Base-by-base conservation (phyloP, 2,797 vertebrate species). In the Neomorphus geoffroyi region DNA sequence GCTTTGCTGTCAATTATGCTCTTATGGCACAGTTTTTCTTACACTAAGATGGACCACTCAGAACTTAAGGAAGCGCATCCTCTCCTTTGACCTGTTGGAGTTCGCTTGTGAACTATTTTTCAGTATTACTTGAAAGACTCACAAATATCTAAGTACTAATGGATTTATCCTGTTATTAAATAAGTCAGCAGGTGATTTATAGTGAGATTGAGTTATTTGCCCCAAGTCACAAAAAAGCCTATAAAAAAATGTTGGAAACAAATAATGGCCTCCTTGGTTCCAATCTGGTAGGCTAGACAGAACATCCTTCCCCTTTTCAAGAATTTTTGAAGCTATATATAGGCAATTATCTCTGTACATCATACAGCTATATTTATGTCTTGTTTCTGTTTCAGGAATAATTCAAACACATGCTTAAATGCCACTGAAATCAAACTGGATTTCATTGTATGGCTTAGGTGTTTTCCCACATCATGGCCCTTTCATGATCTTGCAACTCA, bases 161-260 rank as follows among this genome's bases (percentile, higher is more conserved):
- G 35, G 24, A 69, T 92, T 93, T 89, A 72, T 90, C 24, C 46
- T 73, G 56, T 91, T 37, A 65, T 80, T 92, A 91, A 86, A 33
- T 80, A 95, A 75, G 46, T 65, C 54, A 74, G 39, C 41, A 78
- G n/a, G 15, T 82, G 35, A 75, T 11, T 66, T 77, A 86, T 27
- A 67, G 27, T 66, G 67, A 62, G 51, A 91, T 88, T 67, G 81
- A 74, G 27, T 73, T 73, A 73, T 64, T 95, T 89, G 24, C 16
- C 54, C 26, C 32, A 85, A 53, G 61, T 87, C 11, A 60, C 37
- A 75, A 15, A 73, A 64, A 8, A 64, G 11, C 4, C 45, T 53
- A 16, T 46, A 15, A 64, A 74, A n/a, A 89, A 58, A 91, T 39
- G 22, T 65, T 90, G 46, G 35, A 37, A 48, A 33, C 53, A 14